Evolutionary conservation across 1,140 invertebrate species (phyloP).

Genomic region (Drosophila pallidifrons): DNA sequence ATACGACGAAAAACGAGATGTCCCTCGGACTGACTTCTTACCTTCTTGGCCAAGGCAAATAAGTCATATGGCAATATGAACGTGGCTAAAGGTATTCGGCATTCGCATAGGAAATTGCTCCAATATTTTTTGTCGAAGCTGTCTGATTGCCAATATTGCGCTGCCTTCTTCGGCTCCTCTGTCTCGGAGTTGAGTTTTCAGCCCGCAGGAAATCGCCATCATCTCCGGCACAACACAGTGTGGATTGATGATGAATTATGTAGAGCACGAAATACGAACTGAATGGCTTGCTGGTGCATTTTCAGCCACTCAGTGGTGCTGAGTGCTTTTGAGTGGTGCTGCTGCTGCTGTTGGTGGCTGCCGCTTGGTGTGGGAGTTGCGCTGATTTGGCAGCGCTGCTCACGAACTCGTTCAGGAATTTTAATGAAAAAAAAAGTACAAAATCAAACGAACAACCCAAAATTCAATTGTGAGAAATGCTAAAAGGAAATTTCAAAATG

Average conservation of each 20-base stretch:
- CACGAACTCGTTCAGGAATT: conserved; percentile 70
- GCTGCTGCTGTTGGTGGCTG: conserved; percentile 42
- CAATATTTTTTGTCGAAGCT: conserved; percentile 70
- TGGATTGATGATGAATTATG: conserved; percentile 85
- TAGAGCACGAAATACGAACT: conserved; percentile 84
- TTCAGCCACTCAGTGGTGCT: conserved; percentile 22
- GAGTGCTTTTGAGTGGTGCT: conserved; percentile 32
- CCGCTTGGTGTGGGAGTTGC: conserved; percentile 66
- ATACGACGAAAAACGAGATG: conserved; percentile 48
- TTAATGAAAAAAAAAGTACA: conserved; percentile 65
- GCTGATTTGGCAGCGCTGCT: conserved; percentile 63
- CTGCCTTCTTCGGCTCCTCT: conserved; percentile 2
- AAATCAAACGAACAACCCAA: conserved; percentile 27
- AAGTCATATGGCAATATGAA: conserved; percentile 70
- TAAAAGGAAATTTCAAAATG: conserved; percentile 18
- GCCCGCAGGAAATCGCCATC: conserved; percentile 64
- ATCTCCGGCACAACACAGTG: conserved; percentile 54
- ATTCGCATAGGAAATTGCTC: conserved; percentile 74
- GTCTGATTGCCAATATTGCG: conserved; percentile 75
- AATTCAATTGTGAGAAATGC: conserved; percentile 35
- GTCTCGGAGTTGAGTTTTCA: conserved; percentile 2
- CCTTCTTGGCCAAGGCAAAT: conserved; percentile 58
- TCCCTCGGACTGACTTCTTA: conserved; percentile 5
- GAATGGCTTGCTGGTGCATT: conserved; percentile 49
- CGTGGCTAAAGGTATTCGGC: conserved; percentile 42